Conservation (phyloP, 2,888 invertebrate species). For the Blastobasis adustella region DNA sequence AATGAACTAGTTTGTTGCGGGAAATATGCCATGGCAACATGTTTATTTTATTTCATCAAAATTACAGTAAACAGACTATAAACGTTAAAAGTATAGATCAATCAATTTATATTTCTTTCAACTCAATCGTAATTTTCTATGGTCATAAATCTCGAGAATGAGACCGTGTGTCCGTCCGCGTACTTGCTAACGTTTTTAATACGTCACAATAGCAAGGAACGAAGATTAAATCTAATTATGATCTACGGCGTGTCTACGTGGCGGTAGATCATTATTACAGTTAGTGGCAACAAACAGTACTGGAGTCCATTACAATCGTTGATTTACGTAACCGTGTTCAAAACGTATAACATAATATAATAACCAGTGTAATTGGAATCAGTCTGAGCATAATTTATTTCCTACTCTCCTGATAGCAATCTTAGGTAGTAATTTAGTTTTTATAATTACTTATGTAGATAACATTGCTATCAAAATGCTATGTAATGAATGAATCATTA, state of each 20-base stretch:
- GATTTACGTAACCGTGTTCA: not conserved
- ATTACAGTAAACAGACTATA: too few relatives aligned
- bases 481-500: too few relatives aligned
- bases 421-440: not conserved
- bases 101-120: too few relatives aligned
- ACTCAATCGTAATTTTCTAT: too few relatives aligned
- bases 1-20: too few relatives aligned
- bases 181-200: constrained; percentile 31
- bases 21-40: too few relatives aligned
- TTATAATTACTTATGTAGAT: not conserved
- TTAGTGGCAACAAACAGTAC: constrained; percentile 13
- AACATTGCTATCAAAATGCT: not conserved
- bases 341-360: not conserved
- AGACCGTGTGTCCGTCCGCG: constrained; percentile 3
- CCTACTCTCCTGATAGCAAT: not conserved
- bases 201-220: constrained; percentile 22
- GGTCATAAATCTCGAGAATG: too few relatives aligned
- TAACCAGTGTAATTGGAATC: not conserved
- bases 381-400: not conserved
- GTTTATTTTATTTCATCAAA: too few relatives aligned
- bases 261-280: too few relatives aligned
- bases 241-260: constrained; percentile 10
- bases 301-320: not conserved
- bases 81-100: too few relatives aligned
- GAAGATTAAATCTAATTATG: constrained; percentile 15